Base-by-base conservation (phyloP, 2,797 vertebrate species). In the Euphonia xanthogaster region DNA sequence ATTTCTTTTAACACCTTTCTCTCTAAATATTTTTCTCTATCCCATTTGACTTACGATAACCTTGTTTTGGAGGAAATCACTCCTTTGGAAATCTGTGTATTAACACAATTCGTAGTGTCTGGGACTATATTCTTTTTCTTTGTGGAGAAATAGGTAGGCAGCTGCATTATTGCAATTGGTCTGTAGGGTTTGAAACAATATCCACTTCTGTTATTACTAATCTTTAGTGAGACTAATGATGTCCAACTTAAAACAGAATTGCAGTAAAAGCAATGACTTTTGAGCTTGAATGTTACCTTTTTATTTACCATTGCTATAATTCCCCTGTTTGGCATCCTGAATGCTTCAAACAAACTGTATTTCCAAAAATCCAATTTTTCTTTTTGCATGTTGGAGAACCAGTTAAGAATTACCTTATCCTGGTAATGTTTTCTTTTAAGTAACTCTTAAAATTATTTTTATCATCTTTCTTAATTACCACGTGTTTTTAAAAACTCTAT, bases 401-500 rank as follows among this genome's bases (percentile, higher is more conserved):
- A 33, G 18, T 48, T 67, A 51, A 66, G 18, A 76, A 57, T 40
- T 14, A 33, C 4, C 6, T 79, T 79, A n/a, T 39, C 3, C 25
- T 85, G 44, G 20, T 72, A 61, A 45, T 23, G 4, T 5, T 57
- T 57, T 51, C n/a, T 79, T 73, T 37, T 10, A 10, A 73, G 48
- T 39, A 53, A 45, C 8, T 6, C 0, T 42, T 70, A 44, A 11
- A 55, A 22, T 27, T 31, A 35, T 67, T 86, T 80, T 8, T 62
- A 14, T 60, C 3, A 39, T 14, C 27, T 47, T 74, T 39, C 18
- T 50, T 61, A 53, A 77, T 78, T 68, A 73, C 10, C 9, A 68
- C 1, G 1, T 6, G 1, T 3, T n/a, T 55, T 73, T 54, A 30
- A 4, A 11, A 72, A 35, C 33, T 14, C 12, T 50, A 1, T 31